Percentiles rank a stretch among this genome's conserved stretches.
Evolutionary conservation across 92 coral and sea anemone genomes (phyloP).

Genomic region (Plumapathes pennacea): DNA sequence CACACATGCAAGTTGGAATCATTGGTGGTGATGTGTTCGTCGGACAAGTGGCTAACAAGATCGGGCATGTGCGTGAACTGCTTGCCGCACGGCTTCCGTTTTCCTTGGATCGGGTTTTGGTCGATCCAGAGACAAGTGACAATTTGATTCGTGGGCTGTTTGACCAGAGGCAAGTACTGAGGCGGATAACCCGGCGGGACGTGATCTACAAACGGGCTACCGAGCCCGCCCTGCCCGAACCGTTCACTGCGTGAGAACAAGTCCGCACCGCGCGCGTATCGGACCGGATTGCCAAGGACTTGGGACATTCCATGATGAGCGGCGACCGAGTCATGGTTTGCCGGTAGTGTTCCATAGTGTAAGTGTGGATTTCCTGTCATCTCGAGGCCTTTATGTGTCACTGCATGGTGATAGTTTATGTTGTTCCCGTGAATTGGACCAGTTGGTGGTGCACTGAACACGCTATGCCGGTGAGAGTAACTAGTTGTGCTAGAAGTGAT

Average conservation of each 20-base stretch:
- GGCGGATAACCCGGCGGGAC: conserved; percentile 73
- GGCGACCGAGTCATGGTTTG: conserved; percentile 73
- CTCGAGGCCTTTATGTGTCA: conserved; percentile 83
- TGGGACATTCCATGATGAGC: conserved; percentile 87
- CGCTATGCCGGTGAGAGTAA: conserved; percentile 82
- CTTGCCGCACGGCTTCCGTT: conserved; percentile 93
- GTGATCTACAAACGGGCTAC: conserved; percentile 79
- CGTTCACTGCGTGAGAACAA: conserved; percentile 72
- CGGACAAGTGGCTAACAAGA: conserved; percentile 94
- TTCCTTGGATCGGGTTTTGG: conserved; percentile 83
- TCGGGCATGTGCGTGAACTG: conserved; percentile 94
- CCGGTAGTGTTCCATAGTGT: conserved; percentile 74
- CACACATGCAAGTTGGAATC: conserved; percentile 92
- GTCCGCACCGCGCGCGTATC: conserved; percentile 73
- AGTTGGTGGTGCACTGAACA: conserved; percentile 75
- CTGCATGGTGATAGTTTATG: conserved; percentile 85
- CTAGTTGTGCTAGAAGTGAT: conserved; percentile 76
- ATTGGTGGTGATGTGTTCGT: conserved; percentile 93
- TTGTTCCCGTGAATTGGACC: conserved; percentile 79
- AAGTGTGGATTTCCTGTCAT: conserved; percentile 62
- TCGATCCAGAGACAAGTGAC: conserved; percentile 98
- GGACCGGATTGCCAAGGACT: conserved; percentile 62
- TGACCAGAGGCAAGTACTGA: conserved; percentile 80
- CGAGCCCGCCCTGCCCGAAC: conserved; percentile 78
- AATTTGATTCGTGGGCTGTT: conserved; percentile 94